Conservation (phyloP, 2,888 invertebrate species). For the Griposia aprilina region DNA sequence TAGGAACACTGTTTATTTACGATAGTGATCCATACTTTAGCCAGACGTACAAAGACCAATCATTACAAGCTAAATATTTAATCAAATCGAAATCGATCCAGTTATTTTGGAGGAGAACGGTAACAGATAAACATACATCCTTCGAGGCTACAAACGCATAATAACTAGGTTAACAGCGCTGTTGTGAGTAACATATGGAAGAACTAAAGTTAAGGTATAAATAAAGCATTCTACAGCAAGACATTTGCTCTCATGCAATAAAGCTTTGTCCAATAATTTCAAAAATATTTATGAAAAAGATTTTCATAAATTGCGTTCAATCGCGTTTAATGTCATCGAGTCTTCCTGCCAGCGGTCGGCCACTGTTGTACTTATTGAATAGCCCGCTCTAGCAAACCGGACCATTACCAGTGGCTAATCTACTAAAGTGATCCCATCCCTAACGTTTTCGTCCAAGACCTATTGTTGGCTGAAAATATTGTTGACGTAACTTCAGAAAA, state of each 20-base stretch:
- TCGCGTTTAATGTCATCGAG: constrained; percentile 74
- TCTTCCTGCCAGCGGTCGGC: constrained; percentile 70
- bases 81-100: too few species aligned
- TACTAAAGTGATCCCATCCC: constrained; percentile 79
- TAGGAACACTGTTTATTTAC: too few species aligned
- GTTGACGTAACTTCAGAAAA: constrained; percentile 33
- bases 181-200: not conserved
- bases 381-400: constrained; percentile 71
- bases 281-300: constrained; percentile 38
- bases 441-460: constrained; percentile 66
- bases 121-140: not conserved
- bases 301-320: constrained; percentile 74
- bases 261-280: constrained; percentile 27
- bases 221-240: not conserved
- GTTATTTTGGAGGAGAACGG: not conserved
- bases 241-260: constrained; percentile 2
- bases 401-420: constrained; percentile 82
- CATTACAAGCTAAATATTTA: too few species aligned
- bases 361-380: constrained; percentile 69
- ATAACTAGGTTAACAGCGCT: too few species aligned
- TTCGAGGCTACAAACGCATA: not conserved
- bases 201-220: not conserved
- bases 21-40: too few species aligned
- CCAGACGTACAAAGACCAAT: too few species aligned
- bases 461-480: constrained; percentile 77